Base-by-base conservation (phyloP, 2,888 invertebrate species). In the Acleris cristana region DNA sequence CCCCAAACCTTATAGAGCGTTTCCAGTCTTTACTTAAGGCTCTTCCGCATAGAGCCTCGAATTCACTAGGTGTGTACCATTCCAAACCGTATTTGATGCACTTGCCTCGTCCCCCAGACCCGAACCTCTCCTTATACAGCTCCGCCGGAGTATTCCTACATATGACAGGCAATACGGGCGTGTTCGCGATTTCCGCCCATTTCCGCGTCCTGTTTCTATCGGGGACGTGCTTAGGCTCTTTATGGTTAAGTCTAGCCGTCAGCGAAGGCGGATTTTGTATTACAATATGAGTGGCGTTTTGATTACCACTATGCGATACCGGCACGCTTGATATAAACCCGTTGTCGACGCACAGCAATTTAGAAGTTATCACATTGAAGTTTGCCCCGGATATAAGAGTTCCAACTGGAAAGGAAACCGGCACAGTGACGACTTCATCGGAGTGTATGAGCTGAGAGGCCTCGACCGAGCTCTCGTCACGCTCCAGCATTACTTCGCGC, bases 11-110 rank as follows among this genome's bases (percentile, higher is more conserved):
- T 74, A 99, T 98, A 74, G 98, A 98, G 69, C 30, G 60, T 51
- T 12, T 99, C 98, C 98, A 99, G 87, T 99, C 98, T 87, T 99
- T 99, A 82, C 98, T 98, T 1, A 98, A 98, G 0, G 97, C 98
- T 76, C 98, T 94, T 0, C 98, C 99, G 86, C 98, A 98, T 1
- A 97, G 90, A 1, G 97, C 96, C 87, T 89, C 26, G 26, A 26
- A 26, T 26, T 99, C 98, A 83, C 98, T 98, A 0, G 99, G 98
- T 2, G 98, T 98, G 79, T 96, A 98, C 98, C 98, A 99, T 64
- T 95, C 93, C 71, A 95, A 94, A 48, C 96, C 96, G 76, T 96
- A 94, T 86, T 97, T 97, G 61, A 99, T 98, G 81, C 98, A 98
- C 68, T 97, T 95, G 0, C 99, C 99, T 66, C 98, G 94, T 1